phyloP scores from a whole-genome alignment of 2,888 invertebrate species.

The Dasypolia templi region DNA sequence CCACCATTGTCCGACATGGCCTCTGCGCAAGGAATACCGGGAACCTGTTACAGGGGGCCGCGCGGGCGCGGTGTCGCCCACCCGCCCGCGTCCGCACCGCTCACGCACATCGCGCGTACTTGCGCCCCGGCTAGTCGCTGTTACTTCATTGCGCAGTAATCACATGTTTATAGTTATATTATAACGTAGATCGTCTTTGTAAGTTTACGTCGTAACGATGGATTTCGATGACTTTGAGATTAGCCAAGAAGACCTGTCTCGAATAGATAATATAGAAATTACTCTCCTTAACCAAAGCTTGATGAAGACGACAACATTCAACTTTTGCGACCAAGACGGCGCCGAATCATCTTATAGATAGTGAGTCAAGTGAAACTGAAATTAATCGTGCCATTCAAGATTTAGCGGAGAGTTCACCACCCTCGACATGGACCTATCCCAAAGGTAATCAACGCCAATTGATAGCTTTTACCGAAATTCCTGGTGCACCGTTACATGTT shows the following conservation, averaged over 20 bases:
- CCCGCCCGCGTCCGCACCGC: constrained; percentile 4
- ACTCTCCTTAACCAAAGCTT: constrained; percentile 39
- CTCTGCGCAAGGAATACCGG: constrained; percentile 14
- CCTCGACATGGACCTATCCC: constrained; percentile 39
- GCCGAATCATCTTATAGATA: constrained; percentile 3
- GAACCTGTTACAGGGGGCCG: constrained; percentile 11
- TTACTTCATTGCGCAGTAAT: not conserved
- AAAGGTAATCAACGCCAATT: constrained; percentile 45
- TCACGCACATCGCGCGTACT: constrained; percentile 2
- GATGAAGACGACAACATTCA: constrained; percentile 35
- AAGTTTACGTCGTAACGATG: constrained; percentile 6
- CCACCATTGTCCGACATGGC: constrained; percentile 19
- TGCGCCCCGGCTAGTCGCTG: not conserved
- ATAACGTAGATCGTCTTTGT: not conserved
- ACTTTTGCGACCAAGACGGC: constrained; percentile 21
- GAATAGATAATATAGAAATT: constrained; percentile 42
- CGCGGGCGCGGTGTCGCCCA: not conserved
- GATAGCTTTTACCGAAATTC: constrained; percentile 50
- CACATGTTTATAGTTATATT: constrained; percentile 2
- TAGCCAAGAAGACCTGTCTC: constrained; percentile 33
- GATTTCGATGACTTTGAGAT: constrained; percentile 41
- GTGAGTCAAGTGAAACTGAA: not conserved
- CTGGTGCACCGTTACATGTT: constrained; percentile 8
- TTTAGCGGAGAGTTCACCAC: constrained; percentile 32
- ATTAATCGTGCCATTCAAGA: constrained; percentile 31